Conservation (phyloP, 1,140 invertebrate genomes). For the Psix sp. region DNA sequence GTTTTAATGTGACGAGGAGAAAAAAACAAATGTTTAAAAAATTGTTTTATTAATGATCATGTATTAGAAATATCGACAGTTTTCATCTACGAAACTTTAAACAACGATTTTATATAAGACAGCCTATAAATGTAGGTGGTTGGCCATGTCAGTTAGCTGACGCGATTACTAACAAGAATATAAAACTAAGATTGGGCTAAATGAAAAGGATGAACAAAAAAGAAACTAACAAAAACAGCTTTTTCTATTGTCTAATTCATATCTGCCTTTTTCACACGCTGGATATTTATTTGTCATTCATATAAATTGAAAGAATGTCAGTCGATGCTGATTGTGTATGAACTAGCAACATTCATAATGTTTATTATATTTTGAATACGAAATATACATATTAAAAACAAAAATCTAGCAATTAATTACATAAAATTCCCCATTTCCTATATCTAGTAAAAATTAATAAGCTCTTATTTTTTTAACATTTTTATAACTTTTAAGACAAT, state of each 20-base stretch:
- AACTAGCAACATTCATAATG: constrained; percentile 74
- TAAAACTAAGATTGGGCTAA: constrained; percentile 1
- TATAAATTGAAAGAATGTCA: constrained; percentile 66
- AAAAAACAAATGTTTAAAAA: constrained; percentile 49
- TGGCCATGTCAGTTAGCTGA: constrained; percentile 50
- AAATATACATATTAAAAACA: constrained; percentile 72
- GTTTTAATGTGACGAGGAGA: constrained; percentile 49
- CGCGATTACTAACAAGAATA: constrained; percentile 24
- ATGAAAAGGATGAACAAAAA: constrained; percentile 3
- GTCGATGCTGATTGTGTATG: constrained; percentile 67
- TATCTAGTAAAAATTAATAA: too few relatives aligned
- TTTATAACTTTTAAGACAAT: too few relatives aligned
- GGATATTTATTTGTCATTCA: constrained; percentile 67
- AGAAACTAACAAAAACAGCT: constrained; percentile 51
- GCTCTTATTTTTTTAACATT: too few relatives aligned
- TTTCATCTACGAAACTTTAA: constrained; percentile 56
- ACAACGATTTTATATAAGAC: constrained; percentile 62
- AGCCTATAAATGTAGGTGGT: constrained; percentile 50
- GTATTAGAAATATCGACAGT: constrained; percentile 45
- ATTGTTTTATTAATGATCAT: constrained; percentile 54
- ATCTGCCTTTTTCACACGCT: constrained; percentile 70
- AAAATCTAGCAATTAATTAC: not conserved
- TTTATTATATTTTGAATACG: constrained; percentile 76
- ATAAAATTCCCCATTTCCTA: constrained; percentile 1
- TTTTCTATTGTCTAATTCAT: constrained; percentile 70